Percentiles rank a stretch among this genome's conserved stretches.
These are phyloP conservation scores for Eupithecia exiguata DNA, from an alignment of 2,888 invertebrate genomes.

Conservation along the genomic window DNA sequence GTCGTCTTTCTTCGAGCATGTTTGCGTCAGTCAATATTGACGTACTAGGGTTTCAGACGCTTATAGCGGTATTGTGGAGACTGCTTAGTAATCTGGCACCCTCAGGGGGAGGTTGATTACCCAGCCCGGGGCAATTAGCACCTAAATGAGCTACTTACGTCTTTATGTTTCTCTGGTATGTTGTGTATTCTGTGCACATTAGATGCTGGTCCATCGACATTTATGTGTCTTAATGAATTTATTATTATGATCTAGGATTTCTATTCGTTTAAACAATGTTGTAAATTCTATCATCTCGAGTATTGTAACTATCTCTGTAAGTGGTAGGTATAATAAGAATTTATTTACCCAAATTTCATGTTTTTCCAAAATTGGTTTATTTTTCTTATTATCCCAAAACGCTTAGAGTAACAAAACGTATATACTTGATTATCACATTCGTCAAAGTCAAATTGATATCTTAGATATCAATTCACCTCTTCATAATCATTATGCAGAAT, in stretches of 20 bases:
- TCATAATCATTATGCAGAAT: neutral
- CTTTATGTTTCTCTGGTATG: slow-evolving; percentile 64
- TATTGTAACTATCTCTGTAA: neutral
- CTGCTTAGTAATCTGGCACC: slow-evolving; percentile 22
- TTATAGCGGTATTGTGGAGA: slow-evolving; percentile 27
- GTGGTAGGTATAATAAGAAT: neutral
- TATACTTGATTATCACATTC: neutral
- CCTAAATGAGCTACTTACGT: slow-evolving; percentile 73
- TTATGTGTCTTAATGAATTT: no score
- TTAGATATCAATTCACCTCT: neutral
- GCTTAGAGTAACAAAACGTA: no score
- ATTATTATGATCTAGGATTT: no score
- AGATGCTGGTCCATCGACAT: neutral
- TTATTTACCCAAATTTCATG: neutral
- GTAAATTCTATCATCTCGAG: neutral
- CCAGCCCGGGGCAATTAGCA: slow-evolving; percentile 74
- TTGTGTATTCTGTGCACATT: slow-evolving; percentile 23
- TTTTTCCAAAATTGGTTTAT: neutral
- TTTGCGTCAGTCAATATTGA: slow-evolving; percentile 34
- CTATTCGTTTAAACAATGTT: neutral
- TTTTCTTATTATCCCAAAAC: no score
- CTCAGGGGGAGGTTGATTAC: slow-evolving; percentile 66
- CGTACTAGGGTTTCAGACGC: slow-evolving; percentile 32
- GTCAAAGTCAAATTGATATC: neutral
- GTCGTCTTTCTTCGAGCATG: slow-evolving; percentile 19